These are phyloP conservation scores for Sitobion miscanthi DNA, from an alignment of 1,140 invertebrate genomes.

Conservation along the genomic window DNA sequence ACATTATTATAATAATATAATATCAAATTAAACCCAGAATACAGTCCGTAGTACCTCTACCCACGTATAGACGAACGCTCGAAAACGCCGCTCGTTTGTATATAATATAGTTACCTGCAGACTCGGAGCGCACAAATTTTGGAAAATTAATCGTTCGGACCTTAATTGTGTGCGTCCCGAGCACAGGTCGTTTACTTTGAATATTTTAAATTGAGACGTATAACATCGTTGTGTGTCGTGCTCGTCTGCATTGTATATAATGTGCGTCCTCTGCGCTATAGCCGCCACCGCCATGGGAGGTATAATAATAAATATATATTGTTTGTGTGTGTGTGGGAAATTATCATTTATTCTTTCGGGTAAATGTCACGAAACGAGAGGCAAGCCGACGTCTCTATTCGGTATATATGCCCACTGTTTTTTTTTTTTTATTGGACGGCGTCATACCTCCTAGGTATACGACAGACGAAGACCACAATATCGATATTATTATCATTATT, in stretches of 20 bases:
- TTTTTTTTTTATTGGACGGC: not conserved
- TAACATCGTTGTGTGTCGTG: not conserved
- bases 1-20: too few species aligned
- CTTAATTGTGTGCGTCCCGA: not conserved
- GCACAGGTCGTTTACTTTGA: not conserved
- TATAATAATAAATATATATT: not conserved
- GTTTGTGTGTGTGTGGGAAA: too few species aligned
- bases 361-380: not conserved
- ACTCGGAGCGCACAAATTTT: not conserved
- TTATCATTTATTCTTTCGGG: not conserved
- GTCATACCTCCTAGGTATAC: too few species aligned
- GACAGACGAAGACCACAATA: not conserved
- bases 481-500: too few species aligned
- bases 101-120: too few species aligned
- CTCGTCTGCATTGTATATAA: too few species aligned
- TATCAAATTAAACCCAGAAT: too few species aligned
- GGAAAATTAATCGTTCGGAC: conserved; percentile 23
- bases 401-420: not conserved
- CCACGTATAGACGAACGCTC: too few species aligned
- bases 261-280: too few species aligned
- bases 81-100: too few species aligned
- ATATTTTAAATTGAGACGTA: conserved; percentile 6
- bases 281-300: not conserved
- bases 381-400: not conserved
- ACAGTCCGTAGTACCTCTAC: too few species aligned